Conservation (phyloP, 1,140 invertebrate species). For the silkworm (Bombyx mori) region ASM3026992v2 NC_085109.1:10273501-10274000, state of each 20-base stretch:
- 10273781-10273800: conserved; percentile 25
- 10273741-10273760: conserved; percentile 30
- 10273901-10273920: no score
- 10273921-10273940: no score
- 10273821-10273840: conserved; percentile 34
- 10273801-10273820: conserved; percentile 25
- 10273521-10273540: no score
- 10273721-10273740: conserved; percentile 55
- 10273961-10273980: no score
- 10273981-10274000: no score
- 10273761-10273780: conserved; percentile 62
- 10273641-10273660: not conserved
- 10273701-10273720: conserved; percentile 31
- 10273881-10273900: conserved; percentile 3
- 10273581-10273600: no score
- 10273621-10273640: no score
- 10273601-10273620: no score
- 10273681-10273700: conserved; percentile 45
- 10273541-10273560: no score
- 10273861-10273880: conserved; percentile 24
- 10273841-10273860: conserved; percentile 29
- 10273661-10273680: conserved; percentile 15
- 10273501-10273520: no score
- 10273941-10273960: no score
- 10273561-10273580: no score